A percentile compares a stretch with the other conserved stretches of the same genome.
Conservation (phyloP, 1,140 invertebrate species). For the Hestina assimilis region DNA sequence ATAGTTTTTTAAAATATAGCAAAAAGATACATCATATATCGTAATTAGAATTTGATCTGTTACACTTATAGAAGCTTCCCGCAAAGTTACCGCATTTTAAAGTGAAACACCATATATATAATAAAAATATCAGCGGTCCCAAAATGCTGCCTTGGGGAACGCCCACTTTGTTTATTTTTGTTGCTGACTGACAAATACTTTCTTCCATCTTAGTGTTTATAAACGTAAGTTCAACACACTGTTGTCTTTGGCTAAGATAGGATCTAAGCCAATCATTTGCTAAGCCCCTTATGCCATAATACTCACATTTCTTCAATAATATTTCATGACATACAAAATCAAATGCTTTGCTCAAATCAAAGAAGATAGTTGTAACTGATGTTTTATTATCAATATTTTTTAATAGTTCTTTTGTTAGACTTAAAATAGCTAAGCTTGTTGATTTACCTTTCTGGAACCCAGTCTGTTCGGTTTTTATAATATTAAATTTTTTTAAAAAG, state of each 20-base stretch:
- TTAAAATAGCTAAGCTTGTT: neutral
- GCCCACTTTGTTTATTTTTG: too few species aligned
- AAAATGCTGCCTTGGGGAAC: too few species aligned
- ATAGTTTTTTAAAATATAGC: too few species aligned
- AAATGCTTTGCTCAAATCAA: conserved; percentile 2
- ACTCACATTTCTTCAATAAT: neutral
- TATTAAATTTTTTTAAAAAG: neutral
- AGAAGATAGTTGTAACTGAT: neutral
- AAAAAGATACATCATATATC: too few species aligned
- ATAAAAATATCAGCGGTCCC: too few species aligned
- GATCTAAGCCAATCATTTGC: conserved; percentile 4
- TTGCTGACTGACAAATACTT: neutral
- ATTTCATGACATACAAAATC: neutral
- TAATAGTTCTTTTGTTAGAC: neutral
- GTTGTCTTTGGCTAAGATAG: conserved; percentile 4
- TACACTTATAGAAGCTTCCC: too few species aligned
- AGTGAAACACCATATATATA: too few species aligned
- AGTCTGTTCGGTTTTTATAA: neutral
- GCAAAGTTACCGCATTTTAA: too few species aligned
- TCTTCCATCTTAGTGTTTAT: neutral
- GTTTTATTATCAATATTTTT: conserved; percentile 1
- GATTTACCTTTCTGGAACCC: neutral
- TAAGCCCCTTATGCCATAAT: conserved; percentile 8
- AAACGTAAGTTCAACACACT: conserved; percentile 1
- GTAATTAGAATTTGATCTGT: too few species aligned